Percentiles rank a stretch among this genome's conserved stretches.
Conservation (phyloP, 2,113 vertebrate genomes). For the Ceratotherium simum region DNA sequence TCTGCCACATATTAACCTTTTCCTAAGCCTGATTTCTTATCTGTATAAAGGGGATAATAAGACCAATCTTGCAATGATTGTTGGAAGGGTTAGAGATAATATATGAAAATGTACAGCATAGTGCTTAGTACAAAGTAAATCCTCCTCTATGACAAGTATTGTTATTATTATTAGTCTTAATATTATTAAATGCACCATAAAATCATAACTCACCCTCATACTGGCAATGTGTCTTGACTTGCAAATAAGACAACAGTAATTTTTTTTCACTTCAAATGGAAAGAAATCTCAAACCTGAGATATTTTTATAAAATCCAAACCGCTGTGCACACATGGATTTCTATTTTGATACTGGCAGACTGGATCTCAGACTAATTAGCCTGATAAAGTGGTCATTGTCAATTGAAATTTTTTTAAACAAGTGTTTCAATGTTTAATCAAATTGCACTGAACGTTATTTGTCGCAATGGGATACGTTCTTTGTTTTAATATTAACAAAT, state of each 20-base stretch:
- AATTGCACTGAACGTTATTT: not conserved
- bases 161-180: not conserved
- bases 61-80: not conserved
- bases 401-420: not conserved
- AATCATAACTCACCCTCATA: not conserved
- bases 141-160: not conserved
- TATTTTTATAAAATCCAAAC: conserved; percentile 20
- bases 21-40: not conserved
- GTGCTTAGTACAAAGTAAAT: not conserved
- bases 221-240: not conserved
- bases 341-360: conserved; percentile 13
- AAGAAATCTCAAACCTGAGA: not conserved
- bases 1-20: not conserved
- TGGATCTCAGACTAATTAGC: not conserved
- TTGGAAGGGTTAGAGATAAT: not conserved
- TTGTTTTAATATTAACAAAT: conserved; percentile 41
- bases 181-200: not conserved
- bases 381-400: not conserved
- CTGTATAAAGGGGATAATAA: not conserved
- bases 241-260: not conserved
- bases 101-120: not conserved
- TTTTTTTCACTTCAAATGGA: not conserved
- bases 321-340: not conserved
- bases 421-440: not conserved
- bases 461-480: not conserved